Evolutionary conservation across 2,797 vertebrate genomes (phyloP), one percentile per base, ranked within the genome.

Genomic region (Ispidina picta): DNA sequence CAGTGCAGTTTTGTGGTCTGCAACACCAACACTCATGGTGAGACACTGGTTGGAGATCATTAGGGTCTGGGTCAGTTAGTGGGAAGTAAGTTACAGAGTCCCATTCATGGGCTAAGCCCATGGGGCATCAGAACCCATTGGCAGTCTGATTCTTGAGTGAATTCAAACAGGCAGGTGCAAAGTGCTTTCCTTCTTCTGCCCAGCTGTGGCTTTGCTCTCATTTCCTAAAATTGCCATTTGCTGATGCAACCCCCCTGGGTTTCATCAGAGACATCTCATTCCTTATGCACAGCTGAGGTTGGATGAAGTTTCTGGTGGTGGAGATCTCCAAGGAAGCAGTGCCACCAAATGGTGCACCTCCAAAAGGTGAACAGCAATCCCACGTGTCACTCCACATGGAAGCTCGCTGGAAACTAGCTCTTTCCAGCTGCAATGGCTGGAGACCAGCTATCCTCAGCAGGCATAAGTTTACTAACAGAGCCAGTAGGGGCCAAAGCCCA

Each of bases 361-460:
- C 81, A 86, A 66, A 75, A 59, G 44, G 48, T 44, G 49, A 49
- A 56, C 33, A 63, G 35, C 10, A 58, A 4, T 41, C 23, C 54
- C 72, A 55, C 0, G 0, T 51, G 77, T 22, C 66, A 52, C 15
- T 22, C 55, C 52, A 6, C 0, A 0, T 33, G 83, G 10, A 75
- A 71, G 0, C 19, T 23, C 26, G 8, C 31, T 76, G 83, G 10
- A 75, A 71, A 0, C 19, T 23, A 29, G 7, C 31, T 73, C 72
- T 39, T 83, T 49, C 31, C 35, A 41, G 41, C 41, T 69, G 55
- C 1, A 2, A 3, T 15, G 49, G 52, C 3, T 86, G 74, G 43
- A 84, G 37, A 59, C 15, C 59, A 90, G 44, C 37, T 20, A 33
- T 15, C 62, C 80, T 31, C 44, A 80, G 58, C 3, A 37, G 63